These are phyloP conservation scores for Calidris pugnax DNA, from an alignment of 2,113 vertebrate genomes.

Conservation along the genomic window DNA sequence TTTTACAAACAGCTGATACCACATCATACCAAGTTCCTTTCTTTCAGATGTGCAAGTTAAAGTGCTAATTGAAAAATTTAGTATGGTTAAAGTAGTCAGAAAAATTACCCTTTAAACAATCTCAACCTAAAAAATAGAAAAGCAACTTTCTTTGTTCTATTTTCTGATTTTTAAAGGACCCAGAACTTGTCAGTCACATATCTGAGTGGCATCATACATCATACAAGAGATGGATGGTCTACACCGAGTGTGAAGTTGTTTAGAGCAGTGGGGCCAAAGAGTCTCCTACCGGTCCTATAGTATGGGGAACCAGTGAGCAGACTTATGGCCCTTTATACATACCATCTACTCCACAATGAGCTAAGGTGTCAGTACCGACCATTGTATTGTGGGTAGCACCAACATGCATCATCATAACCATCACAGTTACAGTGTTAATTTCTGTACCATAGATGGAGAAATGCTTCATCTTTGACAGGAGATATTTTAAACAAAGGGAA, in stretches of 20 bases:
- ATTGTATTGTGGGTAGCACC: background rate
- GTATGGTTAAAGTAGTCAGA: background rate
- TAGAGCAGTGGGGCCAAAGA: background rate
- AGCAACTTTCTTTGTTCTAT: background rate
- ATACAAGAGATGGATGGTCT: background rate
- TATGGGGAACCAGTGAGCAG: background rate
- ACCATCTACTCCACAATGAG: too few relatives aligned
- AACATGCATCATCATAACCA: background rate
- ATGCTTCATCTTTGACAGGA: background rate
- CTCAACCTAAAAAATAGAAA: background rate
- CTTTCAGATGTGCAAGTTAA: background rate
- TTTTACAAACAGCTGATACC: background rate
- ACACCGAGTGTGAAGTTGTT: background rate
- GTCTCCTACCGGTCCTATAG: background rate
- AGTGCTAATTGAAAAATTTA: background rate
- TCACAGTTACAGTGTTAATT: background rate
- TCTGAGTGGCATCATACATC: background rate
- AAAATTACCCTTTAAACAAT: background rate
- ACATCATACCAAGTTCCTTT: background rate
- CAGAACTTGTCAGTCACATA: background rate
- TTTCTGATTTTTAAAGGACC: background rate
- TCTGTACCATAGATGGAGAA: background rate
- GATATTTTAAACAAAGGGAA: background rate
- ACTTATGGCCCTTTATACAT: background rate
- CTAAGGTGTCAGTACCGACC: fast-evolving